phyloP scores from a whole-genome alignment of 1,140 invertebrate genomes.

The Leptonema lineaticorne region DNA sequence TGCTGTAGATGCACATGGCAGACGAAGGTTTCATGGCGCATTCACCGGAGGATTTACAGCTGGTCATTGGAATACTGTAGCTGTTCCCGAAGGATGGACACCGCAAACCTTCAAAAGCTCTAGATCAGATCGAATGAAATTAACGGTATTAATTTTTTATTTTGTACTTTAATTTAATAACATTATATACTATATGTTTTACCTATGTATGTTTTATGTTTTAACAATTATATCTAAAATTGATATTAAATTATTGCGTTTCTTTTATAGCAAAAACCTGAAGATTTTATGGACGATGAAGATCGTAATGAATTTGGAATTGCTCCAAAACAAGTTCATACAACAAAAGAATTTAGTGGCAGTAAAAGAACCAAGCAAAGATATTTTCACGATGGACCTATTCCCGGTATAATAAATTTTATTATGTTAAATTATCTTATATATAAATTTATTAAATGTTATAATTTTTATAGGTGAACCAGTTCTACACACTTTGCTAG shows the following conservation, averaged over 20 bases:
- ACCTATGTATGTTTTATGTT: too few species aligned
- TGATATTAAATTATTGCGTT: background rate
- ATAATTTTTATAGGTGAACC: constrained; percentile 55
- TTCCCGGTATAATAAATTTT: constrained; percentile 70
- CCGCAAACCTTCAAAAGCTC: constrained; percentile 93
- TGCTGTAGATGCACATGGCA: constrained; percentile 86
- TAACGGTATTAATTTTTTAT: too few species aligned
- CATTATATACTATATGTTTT: too few species aligned
- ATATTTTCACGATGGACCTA: constrained; percentile 64
- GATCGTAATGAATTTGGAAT: constrained; percentile 95
- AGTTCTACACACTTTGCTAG: constrained; percentile 76
- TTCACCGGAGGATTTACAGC: constrained; percentile 99
- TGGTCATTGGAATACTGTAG: constrained; percentile 96
- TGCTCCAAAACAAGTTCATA: constrained; percentile 77
- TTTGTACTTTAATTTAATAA: background rate
- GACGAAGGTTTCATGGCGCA: constrained; percentile 95
- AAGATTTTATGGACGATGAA: constrained; percentile 99
- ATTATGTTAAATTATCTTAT: background rate
- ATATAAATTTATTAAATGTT: background rate
- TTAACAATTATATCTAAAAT: background rate
- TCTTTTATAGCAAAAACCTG: constrained; percentile 63
- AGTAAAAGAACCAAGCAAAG: constrained; percentile 54
- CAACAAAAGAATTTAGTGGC: constrained; percentile 72
- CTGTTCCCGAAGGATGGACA: constrained; percentile 92
- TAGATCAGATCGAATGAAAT: constrained; percentile 64